Evolutionary conservation across 2,888 invertebrate species (phyloP).

Genomic region (Sicus ferrugineus): DNA sequence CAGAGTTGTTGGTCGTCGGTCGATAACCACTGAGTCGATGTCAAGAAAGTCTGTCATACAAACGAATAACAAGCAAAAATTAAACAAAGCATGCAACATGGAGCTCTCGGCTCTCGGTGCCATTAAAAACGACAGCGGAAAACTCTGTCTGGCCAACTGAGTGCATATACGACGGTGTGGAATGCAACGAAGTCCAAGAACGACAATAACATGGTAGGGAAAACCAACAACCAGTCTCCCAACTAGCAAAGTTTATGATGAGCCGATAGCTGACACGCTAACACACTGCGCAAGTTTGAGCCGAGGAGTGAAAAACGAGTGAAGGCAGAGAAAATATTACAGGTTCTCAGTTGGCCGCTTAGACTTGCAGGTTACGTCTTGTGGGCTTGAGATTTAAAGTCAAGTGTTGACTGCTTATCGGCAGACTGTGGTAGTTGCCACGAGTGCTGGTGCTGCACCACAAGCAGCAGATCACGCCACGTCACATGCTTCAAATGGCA

Average conservation of each 20-base stretch:
- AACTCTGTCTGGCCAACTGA: neutral
- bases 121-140: neutral
- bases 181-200: neutral
- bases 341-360: neutral
- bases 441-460: neutral
- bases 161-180: neutral
- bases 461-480: neutral
- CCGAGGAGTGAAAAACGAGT: neutral
- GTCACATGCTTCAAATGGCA: neutral
- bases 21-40: neutral
- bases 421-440: constrained; percentile 8
- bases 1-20: neutral
- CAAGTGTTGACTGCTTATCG: constrained; percentile 14
- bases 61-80: constrained; percentile 26
- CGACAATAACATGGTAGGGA: neutral
- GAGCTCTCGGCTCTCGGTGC: neutral
- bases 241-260: constrained; percentile 23
- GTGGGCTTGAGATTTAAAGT: neutral
- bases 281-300: constrained; percentile 21
- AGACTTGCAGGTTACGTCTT: neutral
- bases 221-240: neutral
- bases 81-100: constrained; percentile 28
- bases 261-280: constrained; percentile 32
- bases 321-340: neutral
- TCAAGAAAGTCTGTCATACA: neutral